Evolutionary conservation across 2,888 invertebrate species (phyloP), one percentile per base, ranked within the genome.

Genomic region (Cremastinae sp.): DNA sequence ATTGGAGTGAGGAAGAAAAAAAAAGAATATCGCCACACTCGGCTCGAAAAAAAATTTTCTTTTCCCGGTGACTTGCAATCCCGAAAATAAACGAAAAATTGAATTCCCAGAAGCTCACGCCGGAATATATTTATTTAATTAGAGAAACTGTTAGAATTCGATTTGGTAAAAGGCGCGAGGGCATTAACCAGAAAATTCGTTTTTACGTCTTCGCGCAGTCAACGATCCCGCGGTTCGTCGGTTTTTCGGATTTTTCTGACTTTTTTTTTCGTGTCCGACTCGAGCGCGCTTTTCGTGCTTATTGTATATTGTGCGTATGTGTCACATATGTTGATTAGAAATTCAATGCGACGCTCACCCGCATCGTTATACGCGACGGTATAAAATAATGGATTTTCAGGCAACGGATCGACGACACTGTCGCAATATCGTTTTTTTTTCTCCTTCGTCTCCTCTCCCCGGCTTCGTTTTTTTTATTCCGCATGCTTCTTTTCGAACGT

Each of bases 321-420:
- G 59, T 43, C 22, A 69, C 22, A 51, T 59, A 74, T 78, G 47
- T 59, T 68, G 74, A 71, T 79, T 72, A 78, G 69, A 74, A 74
- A 75, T 79, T 74, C 75, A 71, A 71, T 55, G 65, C 74, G 74
- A 66, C 68, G 71, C 75, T 79, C 64, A 62, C 78, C 75, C 69
- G 70, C 68, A 74, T 76, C 74, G 74, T 41, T 71, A 76, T 76
- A 77, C 76, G 66, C 68, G 64, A 73, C 59, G 45, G 64, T 69
- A 78, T 59, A 70, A 75, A 78, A 72, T 77, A 77, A 77, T 77
- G 76, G 28, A 28, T 77, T 77, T 61, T 43, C 59, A 70, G 55
- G 61, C 61, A 55, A 66, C 56, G 61, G 43, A 74, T 73, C 65
- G 69, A 69, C 74, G 56, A 51, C 55, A 37, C 64, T 47, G 69